These are phyloP conservation scores for Nothocercus julius DNA, from an alignment of 2,113 vertebrate genomes.

Conservation along the genomic window DNA sequence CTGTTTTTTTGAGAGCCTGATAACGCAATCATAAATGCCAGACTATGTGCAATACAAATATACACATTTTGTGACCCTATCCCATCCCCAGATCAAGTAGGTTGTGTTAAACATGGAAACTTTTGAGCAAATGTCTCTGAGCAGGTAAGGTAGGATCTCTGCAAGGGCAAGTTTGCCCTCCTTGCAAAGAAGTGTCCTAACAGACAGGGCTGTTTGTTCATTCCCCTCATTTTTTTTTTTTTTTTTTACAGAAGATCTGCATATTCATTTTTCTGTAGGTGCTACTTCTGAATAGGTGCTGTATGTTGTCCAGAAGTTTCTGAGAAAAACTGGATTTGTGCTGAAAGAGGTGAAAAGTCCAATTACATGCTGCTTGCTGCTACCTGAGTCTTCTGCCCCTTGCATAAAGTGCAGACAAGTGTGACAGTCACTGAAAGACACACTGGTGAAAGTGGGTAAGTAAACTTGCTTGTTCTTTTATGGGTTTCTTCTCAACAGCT, in stretches of 20 bases:
- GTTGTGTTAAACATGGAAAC: neutral
- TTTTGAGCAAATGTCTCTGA: neutral
- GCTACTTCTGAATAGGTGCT: neutral
- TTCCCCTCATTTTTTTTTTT: neutral
- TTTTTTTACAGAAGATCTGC: neutral
- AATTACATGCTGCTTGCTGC: neutral
- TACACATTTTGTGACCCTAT: neutral
- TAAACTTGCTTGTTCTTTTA: neutral
- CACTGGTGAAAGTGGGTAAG: neutral
- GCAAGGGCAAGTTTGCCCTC: neutral
- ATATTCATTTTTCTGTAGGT: neutral
- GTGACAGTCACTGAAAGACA: neutral
- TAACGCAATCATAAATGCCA: neutral
- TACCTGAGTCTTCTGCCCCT: neutral
- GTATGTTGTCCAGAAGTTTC: accelerated
- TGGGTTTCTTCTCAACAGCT: neutral
- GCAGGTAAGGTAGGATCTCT: neutral
- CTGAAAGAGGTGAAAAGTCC: neutral
- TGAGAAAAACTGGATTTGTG: neutral
- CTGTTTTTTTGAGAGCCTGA: neutral
- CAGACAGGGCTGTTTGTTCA: neutral
- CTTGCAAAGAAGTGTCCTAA: neutral
- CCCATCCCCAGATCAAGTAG: neutral
- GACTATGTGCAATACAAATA: neutral
- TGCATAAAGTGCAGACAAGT: neutral